Evolutionary conservation across 2,888 invertebrate genomes (phyloP).

Genomic region (Perdita meconis): DNA sequence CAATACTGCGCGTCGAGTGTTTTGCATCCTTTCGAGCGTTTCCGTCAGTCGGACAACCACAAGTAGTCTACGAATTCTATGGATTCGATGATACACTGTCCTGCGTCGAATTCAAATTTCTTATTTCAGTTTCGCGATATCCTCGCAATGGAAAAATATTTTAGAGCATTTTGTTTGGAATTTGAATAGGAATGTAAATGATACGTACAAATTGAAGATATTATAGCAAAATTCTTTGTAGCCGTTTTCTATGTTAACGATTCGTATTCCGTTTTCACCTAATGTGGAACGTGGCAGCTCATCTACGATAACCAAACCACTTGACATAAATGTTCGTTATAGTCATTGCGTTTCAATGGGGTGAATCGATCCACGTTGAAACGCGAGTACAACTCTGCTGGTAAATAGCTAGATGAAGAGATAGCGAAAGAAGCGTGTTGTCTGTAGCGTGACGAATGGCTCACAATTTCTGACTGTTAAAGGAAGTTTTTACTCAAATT

Average conservation of each 20-base stretch:
- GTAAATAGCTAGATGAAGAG: constrained; percentile 58
- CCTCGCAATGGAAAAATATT: too few relatives aligned
- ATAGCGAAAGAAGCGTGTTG: constrained; percentile 56
- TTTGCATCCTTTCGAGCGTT: neutral
- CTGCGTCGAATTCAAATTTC: too few relatives aligned
- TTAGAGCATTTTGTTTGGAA: too few relatives aligned
- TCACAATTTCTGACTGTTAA: constrained; percentile 32
- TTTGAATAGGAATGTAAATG: neutral
- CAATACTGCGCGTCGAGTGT: neutral
- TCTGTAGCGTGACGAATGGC: constrained; percentile 54
- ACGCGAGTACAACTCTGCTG: constrained; percentile 33
- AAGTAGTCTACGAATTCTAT: too few relatives aligned
- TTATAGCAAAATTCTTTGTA: constrained; percentile 22
- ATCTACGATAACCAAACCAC: constrained; percentile 47
- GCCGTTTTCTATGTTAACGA: constrained; percentile 2
- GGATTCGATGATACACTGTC: too few relatives aligned
- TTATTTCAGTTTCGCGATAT: too few relatives aligned
- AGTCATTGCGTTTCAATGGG: constrained; percentile 61
- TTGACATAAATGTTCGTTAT: constrained; percentile 67
- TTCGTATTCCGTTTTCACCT: constrained; percentile 32
- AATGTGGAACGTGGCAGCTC: constrained; percentile 16
- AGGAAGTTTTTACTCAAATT: too few relatives aligned
- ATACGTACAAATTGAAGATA: neutral
- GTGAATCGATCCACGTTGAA: constrained; percentile 50
- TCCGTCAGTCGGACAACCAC: too few relatives aligned